Evolutionary conservation across 1,140 invertebrate genomes (phyloP).

Genomic region (Portunus trituberculatus): DNA sequence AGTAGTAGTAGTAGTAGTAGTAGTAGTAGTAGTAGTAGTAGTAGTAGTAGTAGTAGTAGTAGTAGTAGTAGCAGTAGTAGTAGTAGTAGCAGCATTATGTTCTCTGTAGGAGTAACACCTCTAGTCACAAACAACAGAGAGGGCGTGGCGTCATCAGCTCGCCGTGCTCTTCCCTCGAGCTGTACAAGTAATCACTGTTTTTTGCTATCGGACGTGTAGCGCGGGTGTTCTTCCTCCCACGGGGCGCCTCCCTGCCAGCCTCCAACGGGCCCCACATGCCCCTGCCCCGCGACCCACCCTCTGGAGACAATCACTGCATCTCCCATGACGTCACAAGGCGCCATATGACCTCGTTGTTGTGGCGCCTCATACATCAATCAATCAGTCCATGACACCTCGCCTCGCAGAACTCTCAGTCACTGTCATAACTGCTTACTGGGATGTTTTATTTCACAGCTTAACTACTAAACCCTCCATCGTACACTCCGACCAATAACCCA

Average conservation of each 20-base stretch:
- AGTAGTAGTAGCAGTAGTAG: background rate
- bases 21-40: background rate
- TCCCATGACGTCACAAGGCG: too few species aligned
- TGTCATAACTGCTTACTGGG: too few species aligned
- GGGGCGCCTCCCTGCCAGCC: background rate
- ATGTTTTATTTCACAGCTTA: too few species aligned
- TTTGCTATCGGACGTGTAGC: background rate
- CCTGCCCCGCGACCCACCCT: background rate
- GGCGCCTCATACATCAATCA: too few species aligned
- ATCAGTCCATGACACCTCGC: too few species aligned
- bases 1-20: background rate
- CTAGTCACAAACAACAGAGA: background rate
- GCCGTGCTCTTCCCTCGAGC: background rate
- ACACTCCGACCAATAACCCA: too few species aligned
- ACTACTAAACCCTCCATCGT: too few species aligned
- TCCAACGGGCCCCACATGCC: background rate
- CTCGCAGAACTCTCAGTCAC: too few species aligned
- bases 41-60: background rate
- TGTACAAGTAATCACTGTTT: constrained; percentile 14
- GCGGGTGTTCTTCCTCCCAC: background rate
- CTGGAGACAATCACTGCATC: background rate
- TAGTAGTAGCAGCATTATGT: background rate
- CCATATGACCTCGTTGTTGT: too few species aligned
- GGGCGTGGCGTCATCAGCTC: background rate
- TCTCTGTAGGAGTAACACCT: background rate